These are phyloP conservation scores for Operophtera brumata DNA, from an alignment of 2,888 invertebrate genomes.

Conservation along the genomic window DNA sequence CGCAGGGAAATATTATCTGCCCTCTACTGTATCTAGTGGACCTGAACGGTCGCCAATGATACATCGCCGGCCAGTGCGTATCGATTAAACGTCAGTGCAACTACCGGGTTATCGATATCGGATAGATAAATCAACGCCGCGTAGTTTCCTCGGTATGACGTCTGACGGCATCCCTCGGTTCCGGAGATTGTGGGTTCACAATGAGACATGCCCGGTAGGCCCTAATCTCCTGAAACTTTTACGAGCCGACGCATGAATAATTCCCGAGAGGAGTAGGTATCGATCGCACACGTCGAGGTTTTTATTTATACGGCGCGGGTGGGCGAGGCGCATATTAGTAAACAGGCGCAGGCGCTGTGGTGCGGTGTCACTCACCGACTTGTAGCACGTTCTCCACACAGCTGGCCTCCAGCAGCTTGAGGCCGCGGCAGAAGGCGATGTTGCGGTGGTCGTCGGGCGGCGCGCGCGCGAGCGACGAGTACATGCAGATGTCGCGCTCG, in stretches of 20 bases:
- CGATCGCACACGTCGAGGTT: slow-evolving; percentile 81
- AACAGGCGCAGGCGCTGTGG: slow-evolving; percentile 78
- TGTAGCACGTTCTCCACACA: slow-evolving; percentile 92
- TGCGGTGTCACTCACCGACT: slow-evolving; percentile 87
- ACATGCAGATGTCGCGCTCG: slow-evolving; percentile 94
- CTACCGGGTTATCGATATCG: slow-evolving; percentile 54
- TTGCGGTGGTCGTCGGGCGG: slow-evolving; percentile 87
- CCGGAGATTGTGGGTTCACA: slow-evolving; percentile 38
- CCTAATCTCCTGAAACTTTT: slow-evolving; percentile 75
- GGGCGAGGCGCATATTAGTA: slow-evolving; percentile 81
- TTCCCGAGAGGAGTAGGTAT: slow-evolving; percentile 79
- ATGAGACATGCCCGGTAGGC: slow-evolving; percentile 48
- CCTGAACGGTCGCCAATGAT: slow-evolving; percentile 20
- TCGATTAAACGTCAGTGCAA: slow-evolving; percentile 55
- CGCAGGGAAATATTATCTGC: slow-evolving; percentile 49
- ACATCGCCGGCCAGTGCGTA: slow-evolving; percentile 29
- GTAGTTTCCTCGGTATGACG: slow-evolving; percentile 33
- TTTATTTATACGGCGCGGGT: slow-evolving; percentile 80
- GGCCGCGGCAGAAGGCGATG: slow-evolving; percentile 92
- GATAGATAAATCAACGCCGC: slow-evolving; percentile 50
- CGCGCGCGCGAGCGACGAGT: slow-evolving; percentile 86
- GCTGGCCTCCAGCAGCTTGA: slow-evolving; percentile 89
- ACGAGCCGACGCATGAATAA: slow-evolving; percentile 77
- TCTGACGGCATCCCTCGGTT: slow-evolving; percentile 28
- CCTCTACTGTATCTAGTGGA: slow-evolving; percentile 29